These are phyloP conservation scores for Fragum sueziense DNA, from an alignment of 2,888 invertebrate genomes.

Conservation along the genomic window DNA sequence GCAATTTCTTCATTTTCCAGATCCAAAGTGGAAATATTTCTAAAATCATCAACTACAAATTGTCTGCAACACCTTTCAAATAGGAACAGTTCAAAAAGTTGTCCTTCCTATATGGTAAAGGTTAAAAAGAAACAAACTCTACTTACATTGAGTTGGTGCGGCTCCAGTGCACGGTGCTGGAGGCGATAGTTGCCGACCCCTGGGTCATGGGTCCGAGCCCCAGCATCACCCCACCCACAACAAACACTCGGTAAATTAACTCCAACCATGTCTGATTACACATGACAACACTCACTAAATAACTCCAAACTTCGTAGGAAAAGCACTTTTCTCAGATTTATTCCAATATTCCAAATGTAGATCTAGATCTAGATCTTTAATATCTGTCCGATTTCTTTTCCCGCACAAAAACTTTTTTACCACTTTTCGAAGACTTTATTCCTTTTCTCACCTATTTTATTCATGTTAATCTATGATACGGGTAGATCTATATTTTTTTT, in stretches of 20 bases:
- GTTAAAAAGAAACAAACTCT: neutral
- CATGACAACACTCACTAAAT: constrained; percentile 3
- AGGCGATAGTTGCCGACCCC: neutral
- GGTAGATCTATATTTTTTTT: too few species aligned
- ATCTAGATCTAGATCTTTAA: too few species aligned
- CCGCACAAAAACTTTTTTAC: too few species aligned
- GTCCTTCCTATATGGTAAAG: neutral
- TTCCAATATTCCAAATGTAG: too few species aligned
- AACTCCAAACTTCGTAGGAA: neutral
- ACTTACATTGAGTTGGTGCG: constrained; percentile 9
- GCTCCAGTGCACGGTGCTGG: neutral
- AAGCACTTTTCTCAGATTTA: too few species aligned
- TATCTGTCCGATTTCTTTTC: too few species aligned
- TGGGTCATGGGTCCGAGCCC: neutral
- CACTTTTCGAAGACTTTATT: too few species aligned
- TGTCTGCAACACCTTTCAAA: neutral
- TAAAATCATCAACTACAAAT: too few species aligned
- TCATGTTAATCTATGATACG: too few species aligned
- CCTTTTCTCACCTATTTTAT: too few species aligned
- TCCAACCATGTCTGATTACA: neutral
- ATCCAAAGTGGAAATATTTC: too few species aligned
- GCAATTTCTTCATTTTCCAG: too few species aligned
- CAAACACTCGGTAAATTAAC: constrained; percentile 11
- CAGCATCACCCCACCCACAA: neutral
- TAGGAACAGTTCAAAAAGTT: neutral